Base-by-base conservation (phyloP, 2,797 vertebrate genomes). In the Borostomias antarcticus region DNA sequence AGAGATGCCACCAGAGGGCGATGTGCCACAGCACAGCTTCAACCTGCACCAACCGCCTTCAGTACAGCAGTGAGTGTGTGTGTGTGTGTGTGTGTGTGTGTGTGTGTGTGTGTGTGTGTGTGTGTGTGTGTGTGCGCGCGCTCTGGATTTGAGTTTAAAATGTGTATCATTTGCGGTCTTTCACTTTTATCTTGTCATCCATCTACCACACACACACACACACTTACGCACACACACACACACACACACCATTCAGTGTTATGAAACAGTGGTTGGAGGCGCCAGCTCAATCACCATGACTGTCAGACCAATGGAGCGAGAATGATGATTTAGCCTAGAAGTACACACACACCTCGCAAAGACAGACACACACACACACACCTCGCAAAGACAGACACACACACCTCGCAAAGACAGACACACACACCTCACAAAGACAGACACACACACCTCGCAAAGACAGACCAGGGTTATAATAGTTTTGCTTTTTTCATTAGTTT, bases 241-340 rank as follows among this genome's bases (percentile, higher is more conserved):
- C 3, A 23, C 40, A 66, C 64, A 64, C 82, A 73, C 58, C 75
- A 78, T 58, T 29, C 35, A 57, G 26, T 64, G 37, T 86, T 82
- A 82, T 75, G 76, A 86, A 86, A 82, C 30, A 23, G 30, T 48
- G 21, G 69, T 35, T 30, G 32, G 23, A 15, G 86, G 83, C 76
- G 85, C 84, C 87, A 85, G 69, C 72, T 89, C 82, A 83, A 83
- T 88, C 85, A 86, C 45, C 1, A 80, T 88, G 87, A 78, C 79
- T 77, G 81, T 81, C 84, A 73, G 69, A 67, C 73, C 81, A 85
- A 43, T 70, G 74, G 71, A 71, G 82, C 68, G 70, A 73, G 74
- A 80, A 56, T 66, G 23, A 83, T 85, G 32, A 80, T 87, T 83
- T 81, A 72, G 70, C 76, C 11, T 58, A 56, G 15, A 32, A n/a